phyloP scores from a whole-genome alignment of 2,797 vertebrate genomes.

The Aldrovandia affinis region DNA sequence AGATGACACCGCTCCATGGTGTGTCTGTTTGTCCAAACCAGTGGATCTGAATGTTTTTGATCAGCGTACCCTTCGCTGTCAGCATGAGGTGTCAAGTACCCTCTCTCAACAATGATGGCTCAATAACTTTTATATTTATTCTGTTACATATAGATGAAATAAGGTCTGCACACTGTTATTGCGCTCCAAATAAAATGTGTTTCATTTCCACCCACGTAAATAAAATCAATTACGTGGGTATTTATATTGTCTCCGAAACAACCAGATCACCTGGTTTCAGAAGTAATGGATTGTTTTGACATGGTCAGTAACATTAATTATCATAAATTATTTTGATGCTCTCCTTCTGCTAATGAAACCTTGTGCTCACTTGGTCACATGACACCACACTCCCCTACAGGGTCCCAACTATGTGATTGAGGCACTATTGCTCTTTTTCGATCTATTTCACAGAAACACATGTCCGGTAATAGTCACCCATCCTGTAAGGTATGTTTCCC shows the following conservation, averaged over 20 bases:
- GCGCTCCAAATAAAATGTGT: too few species aligned
- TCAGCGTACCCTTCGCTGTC: neutral
- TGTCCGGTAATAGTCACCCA: constrained; percentile 76
- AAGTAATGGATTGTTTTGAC: neutral
- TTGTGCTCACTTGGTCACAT: neutral
- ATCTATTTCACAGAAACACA: constrained; percentile 71
- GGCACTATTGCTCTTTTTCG: constrained; percentile 40
- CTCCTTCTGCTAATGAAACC: neutral
- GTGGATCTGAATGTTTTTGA: neutral
- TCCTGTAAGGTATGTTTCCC: constrained; percentile 75
- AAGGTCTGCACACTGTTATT: neutral
- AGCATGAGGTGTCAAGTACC: neutral
- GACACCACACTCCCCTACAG: neutral
- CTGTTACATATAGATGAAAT: neutral
- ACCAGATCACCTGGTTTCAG: neutral
- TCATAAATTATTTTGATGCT: neutral
- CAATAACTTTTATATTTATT: neutral
- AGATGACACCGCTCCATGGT: too few species aligned
- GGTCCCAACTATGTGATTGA: neutral
- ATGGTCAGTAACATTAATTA: neutral
- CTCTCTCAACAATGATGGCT: neutral
- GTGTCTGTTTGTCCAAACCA: too few species aligned
- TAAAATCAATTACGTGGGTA: neutral
- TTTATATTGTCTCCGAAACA: neutral
- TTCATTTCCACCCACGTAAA: too few species aligned